Base-by-base conservation (phyloP, 2,888 invertebrate species). In the Hoplodrina ambigua region DNA sequence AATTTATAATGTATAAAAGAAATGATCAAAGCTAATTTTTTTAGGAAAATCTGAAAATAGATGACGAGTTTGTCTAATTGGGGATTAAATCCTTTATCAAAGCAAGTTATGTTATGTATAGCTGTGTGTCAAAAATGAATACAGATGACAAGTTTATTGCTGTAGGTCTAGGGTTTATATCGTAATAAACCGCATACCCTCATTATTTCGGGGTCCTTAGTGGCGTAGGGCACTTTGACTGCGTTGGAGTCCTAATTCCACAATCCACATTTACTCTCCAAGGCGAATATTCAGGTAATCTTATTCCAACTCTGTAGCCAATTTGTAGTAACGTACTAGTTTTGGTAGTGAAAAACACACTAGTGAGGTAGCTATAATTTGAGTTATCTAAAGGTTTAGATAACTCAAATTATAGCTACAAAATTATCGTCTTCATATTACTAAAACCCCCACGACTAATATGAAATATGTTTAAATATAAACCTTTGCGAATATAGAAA, bases 311-410 rank as follows among this genome's bases (percentile, higher is more conserved):
- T 60, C 49, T n/a, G 15, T 20, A 33, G 5, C 11, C 11, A 71
- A 56, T 20, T 44, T 58, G 44, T 17, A 50, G 49, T 15, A 62
- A 46, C 17, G 46, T 54, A n/a, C n/a, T 41, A 58, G 33, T 62
- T 53, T 33, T 50, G 1, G 10, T 30, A 19, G 11, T 63, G 11
- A n/a, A n/a, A n/a, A n/a, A n/a, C n/a, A n/a, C n/a, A n/a, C n/a
- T n/a, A n/a, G n/a, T n/a, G n/a, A n/a, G n/a, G n/a, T n/a, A n/a
- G n/a, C n/a, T n/a, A n/a, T n/a, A n/a, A n/a, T n/a, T n/a, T n/a
- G n/a, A n/a, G n/a, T n/a, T n/a, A n/a, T n/a, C n/a, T n/a, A n/a
- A n/a, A n/a, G n/a, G n/a, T 55, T 30, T 55, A 53, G 0, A 11
- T 61, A 19, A 41, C 6, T 25, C 7, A 15, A 17, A 10, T 56